phyloP scores from a whole-genome alignment of 2,888 invertebrate genomes.

The Podabrus alpinus region DNA sequence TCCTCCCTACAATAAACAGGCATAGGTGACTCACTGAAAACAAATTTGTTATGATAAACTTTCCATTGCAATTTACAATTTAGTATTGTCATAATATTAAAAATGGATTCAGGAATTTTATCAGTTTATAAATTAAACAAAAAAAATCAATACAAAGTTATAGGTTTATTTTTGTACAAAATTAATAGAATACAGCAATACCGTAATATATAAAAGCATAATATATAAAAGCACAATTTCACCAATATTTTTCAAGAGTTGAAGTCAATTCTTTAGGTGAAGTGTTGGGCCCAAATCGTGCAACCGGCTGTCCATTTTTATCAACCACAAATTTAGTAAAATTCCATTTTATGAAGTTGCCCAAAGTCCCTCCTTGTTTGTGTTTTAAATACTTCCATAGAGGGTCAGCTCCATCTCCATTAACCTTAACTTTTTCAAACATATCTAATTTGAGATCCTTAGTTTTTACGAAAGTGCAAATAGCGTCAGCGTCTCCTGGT shows the following conservation, averaged over 20 bases:
- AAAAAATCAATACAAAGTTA: background rate
- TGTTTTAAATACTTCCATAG: conserved; percentile 70
- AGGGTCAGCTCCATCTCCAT: conserved; percentile 68
- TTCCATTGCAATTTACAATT: no score
- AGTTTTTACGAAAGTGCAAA: conserved; percentile 65
- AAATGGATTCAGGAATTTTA: no score
- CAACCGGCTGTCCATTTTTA: conserved; percentile 71
- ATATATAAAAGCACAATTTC: conserved; percentile 10
- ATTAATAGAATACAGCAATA: background rate
- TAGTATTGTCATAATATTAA: no score
- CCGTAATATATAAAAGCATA: no score
- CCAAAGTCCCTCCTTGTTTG: conserved; percentile 59
- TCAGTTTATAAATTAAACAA: no score
- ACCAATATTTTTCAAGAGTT: conserved; percentile 50
- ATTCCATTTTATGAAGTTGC: conserved; percentile 84
- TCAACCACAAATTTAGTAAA: conserved; percentile 86
- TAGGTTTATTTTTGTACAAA: background rate
- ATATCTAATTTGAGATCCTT: conserved; percentile 72
- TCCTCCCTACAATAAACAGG: no score
- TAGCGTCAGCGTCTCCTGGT: conserved; percentile 66
- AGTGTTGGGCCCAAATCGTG: conserved; percentile 64
- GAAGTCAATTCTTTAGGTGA: conserved; percentile 50
- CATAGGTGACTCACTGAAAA: no score
- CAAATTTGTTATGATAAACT: no score
- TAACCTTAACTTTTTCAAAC: conserved; percentile 74